phyloP scores from a whole-genome alignment of 2,113 vertebrate species.

The Oncorhynchus nerka region DNA sequence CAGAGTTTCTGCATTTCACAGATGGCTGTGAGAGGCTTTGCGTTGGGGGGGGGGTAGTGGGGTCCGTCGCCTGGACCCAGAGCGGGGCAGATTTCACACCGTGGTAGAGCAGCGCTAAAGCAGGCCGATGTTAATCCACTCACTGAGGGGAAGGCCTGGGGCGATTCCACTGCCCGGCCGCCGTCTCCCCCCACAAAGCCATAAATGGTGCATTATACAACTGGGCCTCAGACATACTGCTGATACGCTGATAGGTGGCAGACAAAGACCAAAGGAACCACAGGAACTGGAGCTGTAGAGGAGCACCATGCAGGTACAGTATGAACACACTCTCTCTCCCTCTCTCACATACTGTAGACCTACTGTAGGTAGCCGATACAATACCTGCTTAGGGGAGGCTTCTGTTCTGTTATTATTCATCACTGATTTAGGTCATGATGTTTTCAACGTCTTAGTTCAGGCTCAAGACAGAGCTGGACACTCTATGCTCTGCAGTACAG shows the following conservation, averaged over 20 bases:
- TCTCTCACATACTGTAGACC: conserved; percentile 1
- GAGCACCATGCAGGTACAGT: conserved; percentile 36
- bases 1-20: conserved; percentile 82
- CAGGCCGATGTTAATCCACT: conserved; percentile 77
- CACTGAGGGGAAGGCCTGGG: conserved; percentile 75
- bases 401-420: conserved; percentile 46
- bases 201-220: conserved; percentile 74
- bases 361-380: neutral
- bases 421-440: conserved; percentile 46
- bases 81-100: conserved; percentile 77
- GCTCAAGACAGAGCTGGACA: conserved; percentile 56
- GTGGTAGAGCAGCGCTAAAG: conserved; percentile 67
- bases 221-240: conserved; percentile 72
- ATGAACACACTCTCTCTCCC: conserved; percentile 15
- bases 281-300: conserved; percentile 58
- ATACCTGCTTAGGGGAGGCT: conserved; percentile 51
- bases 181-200: conserved; percentile 72
- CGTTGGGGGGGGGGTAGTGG: conserved; percentile 54
- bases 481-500: conserved; percentile 55
- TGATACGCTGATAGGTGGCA: conserved; percentile 73
- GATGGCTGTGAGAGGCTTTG: conserved; percentile 78
- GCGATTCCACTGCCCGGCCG: conserved; percentile 66
- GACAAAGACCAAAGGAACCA: conserved; percentile 73
- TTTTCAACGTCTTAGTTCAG: conserved; percentile 48
- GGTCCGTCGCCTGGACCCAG: conserved; percentile 22